Conservation (phyloP, 2,797 vertebrate species). For the Rallus crepitans region DNA sequence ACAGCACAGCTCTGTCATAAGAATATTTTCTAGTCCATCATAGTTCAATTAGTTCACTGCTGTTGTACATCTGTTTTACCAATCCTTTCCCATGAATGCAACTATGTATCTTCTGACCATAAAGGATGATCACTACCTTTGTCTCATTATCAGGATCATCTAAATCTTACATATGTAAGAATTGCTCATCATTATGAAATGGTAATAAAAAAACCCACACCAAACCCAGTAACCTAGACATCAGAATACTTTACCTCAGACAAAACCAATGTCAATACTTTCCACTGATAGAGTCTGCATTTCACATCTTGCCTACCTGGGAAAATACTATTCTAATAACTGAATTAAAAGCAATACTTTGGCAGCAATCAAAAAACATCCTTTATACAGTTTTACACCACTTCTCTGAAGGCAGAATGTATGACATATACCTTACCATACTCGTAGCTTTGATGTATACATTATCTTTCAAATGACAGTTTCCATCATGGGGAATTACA, state of each 20-base stretch:
- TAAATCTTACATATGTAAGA: not conserved
- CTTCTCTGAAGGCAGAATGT: not conserved
- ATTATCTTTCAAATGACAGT: constrained; percentile 93
- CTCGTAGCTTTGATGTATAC: constrained; percentile 88
- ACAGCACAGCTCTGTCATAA: not conserved
- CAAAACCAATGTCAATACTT: not conserved
- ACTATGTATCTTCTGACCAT: not conserved
- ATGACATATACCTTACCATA: constrained; percentile 87
- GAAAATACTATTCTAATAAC: not conserved
- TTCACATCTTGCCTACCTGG: not conserved
- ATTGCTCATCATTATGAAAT: not conserved
- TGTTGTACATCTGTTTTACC: not conserved
- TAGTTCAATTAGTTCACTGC: not conserved
- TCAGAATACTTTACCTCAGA: not conserved
- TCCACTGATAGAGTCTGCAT: not conserved
- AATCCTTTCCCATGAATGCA: not conserved
- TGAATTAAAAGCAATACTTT: not conserved
- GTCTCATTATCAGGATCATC: not conserved
- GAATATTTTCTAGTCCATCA: not conserved
- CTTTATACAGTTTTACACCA: not conserved
- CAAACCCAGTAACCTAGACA: not conserved
- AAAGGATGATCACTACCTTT: not conserved
- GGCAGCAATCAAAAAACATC: not conserved
- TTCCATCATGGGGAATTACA: constrained; percentile 92
- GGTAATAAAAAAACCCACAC: not conserved